Percentiles rank a stretch among this genome's conserved stretches.
Conservation (phyloP, 2,797 vertebrate genomes). For the Phrynocephalus guinanensis region DNA sequence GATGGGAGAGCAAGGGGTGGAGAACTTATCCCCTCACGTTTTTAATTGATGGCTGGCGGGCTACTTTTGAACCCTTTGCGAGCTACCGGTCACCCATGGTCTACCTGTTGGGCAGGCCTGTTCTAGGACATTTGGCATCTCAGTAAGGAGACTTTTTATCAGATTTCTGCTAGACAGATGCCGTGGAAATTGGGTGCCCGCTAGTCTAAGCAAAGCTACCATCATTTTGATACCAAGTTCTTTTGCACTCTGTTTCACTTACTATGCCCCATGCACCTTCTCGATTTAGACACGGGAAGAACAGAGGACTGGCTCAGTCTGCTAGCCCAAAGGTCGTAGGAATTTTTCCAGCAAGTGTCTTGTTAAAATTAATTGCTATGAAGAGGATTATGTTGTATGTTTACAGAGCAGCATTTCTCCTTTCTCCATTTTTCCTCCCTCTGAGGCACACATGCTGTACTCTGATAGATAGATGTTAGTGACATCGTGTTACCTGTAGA, state of each 20-base stretch:
- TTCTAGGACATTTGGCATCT: neutral
- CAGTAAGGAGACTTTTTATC: neutral
- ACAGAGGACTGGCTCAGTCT: neutral
- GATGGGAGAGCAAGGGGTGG: too few species aligned
- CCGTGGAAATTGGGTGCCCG: neutral
- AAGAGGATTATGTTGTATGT: neutral
- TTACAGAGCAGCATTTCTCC: neutral
- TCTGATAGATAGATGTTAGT: neutral
- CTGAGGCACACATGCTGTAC: neutral
- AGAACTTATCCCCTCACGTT: too few species aligned
- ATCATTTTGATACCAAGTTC: neutral
- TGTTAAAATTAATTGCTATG: neutral
- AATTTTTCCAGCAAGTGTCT: neutral
- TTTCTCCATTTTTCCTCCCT: too few species aligned
- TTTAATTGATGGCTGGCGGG: too few species aligned
- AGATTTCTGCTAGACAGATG: neutral
- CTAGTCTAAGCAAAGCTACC: neutral
- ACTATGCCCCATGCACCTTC: neutral
- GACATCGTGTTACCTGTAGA: conserved; percentile 81
- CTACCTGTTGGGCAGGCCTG: too few species aligned
- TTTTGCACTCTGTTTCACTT: neutral
- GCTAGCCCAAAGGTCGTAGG: neutral
- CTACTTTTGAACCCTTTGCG: too few species aligned
- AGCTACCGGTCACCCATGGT: too few species aligned
- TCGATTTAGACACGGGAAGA: neutral